phyloP scores from a whole-genome alignment of 2,113 vertebrate species.

The Dipodomys ordii region DNA sequence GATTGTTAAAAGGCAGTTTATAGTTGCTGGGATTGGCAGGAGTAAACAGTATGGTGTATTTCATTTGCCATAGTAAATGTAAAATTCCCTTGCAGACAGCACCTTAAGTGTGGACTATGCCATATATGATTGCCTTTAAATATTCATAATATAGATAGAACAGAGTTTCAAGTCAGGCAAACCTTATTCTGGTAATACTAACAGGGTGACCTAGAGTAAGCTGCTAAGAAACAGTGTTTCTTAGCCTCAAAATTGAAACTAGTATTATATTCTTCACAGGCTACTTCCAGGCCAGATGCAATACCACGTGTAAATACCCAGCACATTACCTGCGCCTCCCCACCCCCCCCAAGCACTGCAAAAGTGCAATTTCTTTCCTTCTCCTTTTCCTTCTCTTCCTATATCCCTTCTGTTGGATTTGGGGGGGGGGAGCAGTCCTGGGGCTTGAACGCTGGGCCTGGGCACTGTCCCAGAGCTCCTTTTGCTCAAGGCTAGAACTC shows the following conservation, averaged over 20 bases:
- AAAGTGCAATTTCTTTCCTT: not conserved
- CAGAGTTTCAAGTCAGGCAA: not conserved
- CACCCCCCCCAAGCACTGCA: not conserved
- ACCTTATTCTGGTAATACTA: not conserved
- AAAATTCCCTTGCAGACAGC: constrained; percentile 31
- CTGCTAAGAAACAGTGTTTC: constrained; percentile 50
- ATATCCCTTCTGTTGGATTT: too few species aligned
- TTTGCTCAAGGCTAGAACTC: too few species aligned
- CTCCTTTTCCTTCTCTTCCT: too few species aligned
- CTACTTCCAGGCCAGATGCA: constrained; percentile 44
- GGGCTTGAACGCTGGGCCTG: too few species aligned
- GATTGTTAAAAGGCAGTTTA: not conserved
- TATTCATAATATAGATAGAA: not conserved
- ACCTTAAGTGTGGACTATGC: not conserved
- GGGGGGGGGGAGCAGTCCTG: too few species aligned
- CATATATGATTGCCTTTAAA: constrained; percentile 21
- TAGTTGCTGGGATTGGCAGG: not conserved
- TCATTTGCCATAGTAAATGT: not conserved
- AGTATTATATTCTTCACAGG: not conserved
- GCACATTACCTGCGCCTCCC: not conserved
- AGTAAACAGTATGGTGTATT: not conserved
- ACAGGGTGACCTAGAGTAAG: not conserved
- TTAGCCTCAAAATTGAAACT: constrained; percentile 6
- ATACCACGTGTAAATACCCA: not conserved
- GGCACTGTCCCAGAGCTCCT: too few species aligned